A percentile compares a stretch with the other conserved stretches of the same genome.
phyloP scores from a whole-genome alignment of 2,113 vertebrate genomes.

The Aspiorhynchus laticeps region DNA sequence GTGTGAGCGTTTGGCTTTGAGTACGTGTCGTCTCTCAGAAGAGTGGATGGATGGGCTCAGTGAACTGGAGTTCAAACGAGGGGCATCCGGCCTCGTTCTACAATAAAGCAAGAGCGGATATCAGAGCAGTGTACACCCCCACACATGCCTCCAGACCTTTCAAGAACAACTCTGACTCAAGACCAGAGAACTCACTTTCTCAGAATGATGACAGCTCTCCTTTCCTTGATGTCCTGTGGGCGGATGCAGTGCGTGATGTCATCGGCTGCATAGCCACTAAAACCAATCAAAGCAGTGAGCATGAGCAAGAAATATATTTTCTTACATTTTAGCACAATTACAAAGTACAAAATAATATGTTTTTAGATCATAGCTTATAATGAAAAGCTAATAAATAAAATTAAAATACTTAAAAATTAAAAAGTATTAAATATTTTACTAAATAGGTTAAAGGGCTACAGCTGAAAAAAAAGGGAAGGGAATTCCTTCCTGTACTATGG shows the following conservation, averaged over 20 bases:
- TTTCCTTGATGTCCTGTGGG: constrained; percentile 97
- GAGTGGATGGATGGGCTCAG: constrained; percentile 78
- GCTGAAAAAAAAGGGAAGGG: no score
- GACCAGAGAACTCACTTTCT: constrained; percentile 85
- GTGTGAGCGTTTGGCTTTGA: constrained; percentile 94
- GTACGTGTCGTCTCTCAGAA: constrained; percentile 80
- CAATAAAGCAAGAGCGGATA: constrained; percentile 54
- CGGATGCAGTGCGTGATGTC: constrained; percentile 99
- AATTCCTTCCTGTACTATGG: no score
- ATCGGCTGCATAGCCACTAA: constrained; percentile 95
- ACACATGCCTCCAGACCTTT: not conserved
- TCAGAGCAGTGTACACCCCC: not conserved
- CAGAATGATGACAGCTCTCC: constrained; percentile 96
- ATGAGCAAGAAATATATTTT: not conserved
- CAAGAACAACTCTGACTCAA: not conserved
- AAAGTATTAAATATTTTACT: no score
- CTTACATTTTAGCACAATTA: not conserved
- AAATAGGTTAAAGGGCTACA: no score
- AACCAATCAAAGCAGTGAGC: constrained; percentile 56
- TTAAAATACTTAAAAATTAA: no score
- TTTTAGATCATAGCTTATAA: not conserved
- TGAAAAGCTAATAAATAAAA: not conserved
- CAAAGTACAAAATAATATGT: not conserved
- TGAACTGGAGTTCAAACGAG: constrained; percentile 86
- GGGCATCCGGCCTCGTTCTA: constrained; percentile 94